A percentile compares a stretch with the other conserved stretches of the same genome.
These are phyloP conservation scores for Drosophila emarginata DNA, from an alignment of 2,888 invertebrate genomes.

Conservation along the genomic window DNA sequence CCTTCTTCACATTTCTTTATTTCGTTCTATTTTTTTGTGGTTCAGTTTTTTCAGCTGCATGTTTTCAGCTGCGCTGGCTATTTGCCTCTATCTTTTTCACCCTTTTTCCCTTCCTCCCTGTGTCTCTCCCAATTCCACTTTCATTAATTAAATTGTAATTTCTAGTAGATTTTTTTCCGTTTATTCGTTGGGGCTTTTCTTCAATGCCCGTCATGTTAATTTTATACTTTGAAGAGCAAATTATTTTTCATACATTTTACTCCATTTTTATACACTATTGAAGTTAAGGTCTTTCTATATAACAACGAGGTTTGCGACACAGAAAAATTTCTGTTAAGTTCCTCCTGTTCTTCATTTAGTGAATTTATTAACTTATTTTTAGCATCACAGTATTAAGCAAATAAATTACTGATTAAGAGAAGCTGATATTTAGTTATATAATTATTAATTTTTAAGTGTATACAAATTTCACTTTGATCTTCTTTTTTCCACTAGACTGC, in stretches of 20 bases:
- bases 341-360: too few relatives aligned
- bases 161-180: constrained; percentile 46
- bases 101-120: constrained; percentile 1
- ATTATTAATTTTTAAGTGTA: background rate
- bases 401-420: too few relatives aligned
- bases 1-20: background rate
- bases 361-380: too few relatives aligned
- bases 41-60: constrained; percentile 4
- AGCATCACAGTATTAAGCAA: too few relatives aligned
- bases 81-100: background rate
- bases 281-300: background rate
- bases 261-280: background rate
- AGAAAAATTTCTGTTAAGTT: too few relatives aligned
- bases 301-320: background rate
- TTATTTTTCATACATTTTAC: constrained; percentile 19
- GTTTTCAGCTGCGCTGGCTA: background rate
- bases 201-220: constrained; percentile 47
- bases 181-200: constrained; percentile 4
- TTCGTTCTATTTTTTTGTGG: constrained; percentile 33
- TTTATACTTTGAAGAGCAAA: constrained; percentile 40
- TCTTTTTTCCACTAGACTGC: background rate
- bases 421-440: too few relatives aligned
- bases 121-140: constrained; percentile 27
- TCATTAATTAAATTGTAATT: constrained; percentile 71
- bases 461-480: background rate